These are phyloP conservation scores for Chrysolina americana DNA, from an alignment of 2,888 invertebrate genomes.

Conservation along the genomic window DNA sequence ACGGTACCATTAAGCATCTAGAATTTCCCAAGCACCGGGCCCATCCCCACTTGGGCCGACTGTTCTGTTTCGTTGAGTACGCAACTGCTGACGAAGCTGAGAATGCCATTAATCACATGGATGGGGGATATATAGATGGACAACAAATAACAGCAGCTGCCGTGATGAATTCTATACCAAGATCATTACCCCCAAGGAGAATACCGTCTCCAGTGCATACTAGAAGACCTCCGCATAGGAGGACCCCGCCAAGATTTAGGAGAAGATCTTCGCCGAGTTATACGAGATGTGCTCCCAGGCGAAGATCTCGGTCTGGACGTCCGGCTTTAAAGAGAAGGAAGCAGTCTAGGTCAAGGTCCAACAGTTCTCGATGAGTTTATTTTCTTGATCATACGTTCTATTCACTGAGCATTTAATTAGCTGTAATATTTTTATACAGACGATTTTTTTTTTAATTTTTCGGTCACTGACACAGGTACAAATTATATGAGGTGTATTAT, in stretches of 20 bases:
- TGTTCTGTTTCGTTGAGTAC: conserved; percentile 97
- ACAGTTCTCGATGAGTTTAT: conserved; percentile 77
- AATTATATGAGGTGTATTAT: too few relatives aligned
- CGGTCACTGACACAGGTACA: too few relatives aligned
- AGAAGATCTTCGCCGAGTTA: conserved; percentile 66
- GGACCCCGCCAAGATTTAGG: conserved; percentile 71
- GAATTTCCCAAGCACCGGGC: conserved; percentile 92
- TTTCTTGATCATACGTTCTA: not conserved
- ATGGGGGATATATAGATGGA: conserved; percentile 97
- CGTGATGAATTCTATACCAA: conserved; percentile 85
- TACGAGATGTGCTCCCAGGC: conserved; percentile 71
- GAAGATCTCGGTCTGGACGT: conserved; percentile 74
- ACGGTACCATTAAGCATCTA: conserved; percentile 88
- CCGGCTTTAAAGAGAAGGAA: conserved; percentile 77
- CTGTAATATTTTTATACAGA: too few relatives aligned
- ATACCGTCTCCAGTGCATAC: conserved; percentile 73
- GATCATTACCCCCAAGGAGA: conserved; percentile 72
- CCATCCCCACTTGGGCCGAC: conserved; percentile 90
- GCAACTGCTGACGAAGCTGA: conserved; percentile 95
- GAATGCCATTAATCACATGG: conserved; percentile 99
- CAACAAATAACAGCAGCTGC: conserved; percentile 96
- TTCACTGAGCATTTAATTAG: not conserved
- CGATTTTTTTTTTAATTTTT: too few relatives aligned
- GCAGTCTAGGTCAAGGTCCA: conserved; percentile 77
- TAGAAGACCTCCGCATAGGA: conserved; percentile 73